Base-by-base conservation (phyloP, 2,113 vertebrate genomes). In the Rhinoderma darwinii region DNA sequence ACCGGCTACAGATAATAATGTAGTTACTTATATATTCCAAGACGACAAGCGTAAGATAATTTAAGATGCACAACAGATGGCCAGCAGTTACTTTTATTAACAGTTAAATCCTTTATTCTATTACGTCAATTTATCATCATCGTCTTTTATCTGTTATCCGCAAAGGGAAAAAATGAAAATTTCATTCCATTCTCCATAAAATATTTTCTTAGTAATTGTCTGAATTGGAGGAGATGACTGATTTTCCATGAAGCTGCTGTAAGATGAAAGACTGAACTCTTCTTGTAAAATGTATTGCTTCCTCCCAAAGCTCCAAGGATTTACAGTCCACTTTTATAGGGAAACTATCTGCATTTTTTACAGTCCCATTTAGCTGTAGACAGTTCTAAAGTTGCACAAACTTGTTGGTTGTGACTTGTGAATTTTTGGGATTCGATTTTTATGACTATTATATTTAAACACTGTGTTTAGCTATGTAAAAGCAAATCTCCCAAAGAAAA, bases 81-180 rank as follows among this genome's bases (percentile, higher is more conserved):
- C 73, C 14, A 22, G 20, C 74, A 85, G 14, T 76, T 25, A 27
- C 39, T 68, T 85, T 78, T 85, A 43, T 77, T 50, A 50, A n/a
- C 20, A 43, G 72, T 25, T 61, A 84, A 47, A 84, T 43, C 14
- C 47, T 73, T 7, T 75, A 14, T 50, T 66, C 25, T 35, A n/a
- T 59, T 66, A 77, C 73, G 6, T 47, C 54, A 39, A 85, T 68
- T 78, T 50, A 51, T 77, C 43, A 77, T 39, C 5, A 39, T 27
- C 72, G 35, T 12, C 11, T 5, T 37, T 68, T 43, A 17, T 66
- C 59, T 82, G 25, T 66, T 82, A 66, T 82, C 80, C 17, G n/a
- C 54, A 25, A 35, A 35, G 37, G 70, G 5, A 70, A 68, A 82
- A 47, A 70, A 32, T 50, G 41, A 9, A 14, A 37, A 30, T 35